Evolutionary conservation across 2,888 invertebrate species (phyloP).

Genomic region (Hirtodrosophila trivittata): DNA sequence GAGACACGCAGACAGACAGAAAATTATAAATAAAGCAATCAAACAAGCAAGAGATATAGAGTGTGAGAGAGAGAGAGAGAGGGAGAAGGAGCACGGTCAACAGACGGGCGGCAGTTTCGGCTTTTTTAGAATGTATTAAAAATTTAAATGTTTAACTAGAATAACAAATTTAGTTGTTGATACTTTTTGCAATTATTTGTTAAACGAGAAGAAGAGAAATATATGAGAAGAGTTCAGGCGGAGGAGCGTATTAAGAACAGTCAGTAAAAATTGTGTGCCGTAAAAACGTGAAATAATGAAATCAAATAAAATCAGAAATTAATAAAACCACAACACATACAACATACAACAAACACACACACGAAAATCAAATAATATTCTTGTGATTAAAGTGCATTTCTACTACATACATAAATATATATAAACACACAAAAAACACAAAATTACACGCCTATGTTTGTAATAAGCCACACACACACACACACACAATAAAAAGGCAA

Average conservation of each 20-base stretch:
- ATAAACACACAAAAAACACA: constrained; percentile 42
- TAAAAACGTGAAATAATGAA: constrained; percentile 47
- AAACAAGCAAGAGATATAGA: constrained; percentile 18
- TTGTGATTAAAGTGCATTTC: constrained; percentile 80
- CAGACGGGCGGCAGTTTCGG: constrained; percentile 69
- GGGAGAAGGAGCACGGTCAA: constrained; percentile 23
- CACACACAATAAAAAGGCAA: constrained; percentile 34
- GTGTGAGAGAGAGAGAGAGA: constrained; percentile 19
- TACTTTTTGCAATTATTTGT: constrained; percentile 79
- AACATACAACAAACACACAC: constrained; percentile 30
- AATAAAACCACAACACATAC: constrained; percentile 6
- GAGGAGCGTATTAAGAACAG: constrained; percentile 19
- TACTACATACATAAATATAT: constrained; percentile 57
- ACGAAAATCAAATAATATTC: constrained; percentile 68
- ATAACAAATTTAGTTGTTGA: constrained; percentile 80
- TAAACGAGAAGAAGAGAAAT: constrained; percentile 48
- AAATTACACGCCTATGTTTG: constrained; percentile 31
- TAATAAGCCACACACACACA: constrained; percentile 31
- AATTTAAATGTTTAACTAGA: constrained; percentile 76
- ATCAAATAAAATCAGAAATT: constrained; percentile 28
- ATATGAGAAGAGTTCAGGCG: constrained; percentile 6
- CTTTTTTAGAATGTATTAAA: constrained; percentile 76
- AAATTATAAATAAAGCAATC: constrained; percentile 30
- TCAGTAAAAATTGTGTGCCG: constrained; percentile 62
- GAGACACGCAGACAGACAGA: not conserved